These are phyloP conservation scores for Limenitis arthemis DNA, from an alignment of 2,888 invertebrate species.

Conservation along the genomic window DNA sequence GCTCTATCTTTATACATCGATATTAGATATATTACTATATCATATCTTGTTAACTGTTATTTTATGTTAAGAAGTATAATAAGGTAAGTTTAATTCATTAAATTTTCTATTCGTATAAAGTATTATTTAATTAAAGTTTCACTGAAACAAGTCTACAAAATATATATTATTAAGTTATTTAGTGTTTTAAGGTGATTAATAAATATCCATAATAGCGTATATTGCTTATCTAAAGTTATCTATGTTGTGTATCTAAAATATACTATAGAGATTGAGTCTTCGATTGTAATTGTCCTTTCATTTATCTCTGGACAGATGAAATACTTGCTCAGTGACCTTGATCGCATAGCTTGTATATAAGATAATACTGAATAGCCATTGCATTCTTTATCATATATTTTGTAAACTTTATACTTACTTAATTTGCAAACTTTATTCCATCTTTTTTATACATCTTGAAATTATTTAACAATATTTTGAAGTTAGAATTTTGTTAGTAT, in stretches of 20 bases:
- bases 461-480: neutral
- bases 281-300: neutral
- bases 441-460: too few species aligned
- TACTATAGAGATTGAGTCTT: neutral
- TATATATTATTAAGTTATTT: too few species aligned
- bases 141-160: too few species aligned
- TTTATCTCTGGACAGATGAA: conserved; percentile 3
- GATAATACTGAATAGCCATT: neutral
- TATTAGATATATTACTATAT: neutral
- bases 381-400: neutral
- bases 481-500: neutral
- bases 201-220: too few species aligned
- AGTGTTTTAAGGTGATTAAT: too few species aligned
- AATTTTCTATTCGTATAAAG: neutral
- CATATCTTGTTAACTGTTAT: neutral
- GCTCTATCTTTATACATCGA: conserved; percentile 1
- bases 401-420: conserved; percentile 7
- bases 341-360: conserved; percentile 12
- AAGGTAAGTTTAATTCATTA: neutral
- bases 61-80: conserved; percentile 1
- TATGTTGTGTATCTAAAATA: neutral
- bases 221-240: too few species aligned
- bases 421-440: too few species aligned
- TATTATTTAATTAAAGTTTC: neutral
- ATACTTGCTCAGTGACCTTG: conserved; percentile 10